These are phyloP conservation scores for Sarcophaga bullata DNA, from an alignment of 1,140 invertebrate genomes.

Conservation along the genomic window DNA sequence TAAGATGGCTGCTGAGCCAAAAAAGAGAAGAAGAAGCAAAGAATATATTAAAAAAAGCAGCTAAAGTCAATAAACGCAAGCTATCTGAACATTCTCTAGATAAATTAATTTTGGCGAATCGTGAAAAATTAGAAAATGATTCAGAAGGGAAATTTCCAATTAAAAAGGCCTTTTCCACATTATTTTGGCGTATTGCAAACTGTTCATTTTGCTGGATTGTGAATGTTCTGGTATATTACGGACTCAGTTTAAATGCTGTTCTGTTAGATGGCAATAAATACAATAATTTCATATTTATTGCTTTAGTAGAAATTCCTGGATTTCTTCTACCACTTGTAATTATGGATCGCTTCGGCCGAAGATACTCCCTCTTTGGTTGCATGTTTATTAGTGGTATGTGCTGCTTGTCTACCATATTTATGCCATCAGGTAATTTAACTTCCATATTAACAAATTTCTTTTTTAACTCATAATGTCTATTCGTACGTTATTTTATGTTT, in stretches of 20 bases:
- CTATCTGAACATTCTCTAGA: slow-evolving; percentile 69
- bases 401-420: slow-evolving; percentile 60
- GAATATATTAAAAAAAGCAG: slow-evolving; percentile 71
- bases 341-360: slow-evolving; percentile 74
- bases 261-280: slow-evolving; percentile 78
- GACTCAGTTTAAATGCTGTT: slow-evolving; percentile 81
- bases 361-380: slow-evolving; percentile 69
- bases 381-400: slow-evolving; percentile 72
- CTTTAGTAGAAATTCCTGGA: slow-evolving; percentile 77
- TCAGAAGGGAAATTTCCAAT: slow-evolving; percentile 65
- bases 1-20: slow-evolving; percentile 81
- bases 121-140: slow-evolving; percentile 60
- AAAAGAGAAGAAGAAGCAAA: slow-evolving; percentile 73
- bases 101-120: slow-evolving; percentile 64
- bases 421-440: slow-evolving; percentile 52
- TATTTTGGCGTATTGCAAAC: slow-evolving; percentile 72
- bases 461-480: background rate
- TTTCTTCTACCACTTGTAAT: slow-evolving; percentile 74
- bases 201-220: slow-evolving; percentile 78
- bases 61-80: slow-evolving; percentile 74
- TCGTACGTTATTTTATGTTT: background rate
- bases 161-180: slow-evolving; percentile 68
- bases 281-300: slow-evolving; percentile 77
- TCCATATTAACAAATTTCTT: slow-evolving; percentile 34
- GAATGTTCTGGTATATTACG: slow-evolving; percentile 82